These are phyloP conservation scores for Gymnoscopelus braueri DNA, from an alignment of 2,797 vertebrate genomes.

Conservation along the genomic window DNA sequence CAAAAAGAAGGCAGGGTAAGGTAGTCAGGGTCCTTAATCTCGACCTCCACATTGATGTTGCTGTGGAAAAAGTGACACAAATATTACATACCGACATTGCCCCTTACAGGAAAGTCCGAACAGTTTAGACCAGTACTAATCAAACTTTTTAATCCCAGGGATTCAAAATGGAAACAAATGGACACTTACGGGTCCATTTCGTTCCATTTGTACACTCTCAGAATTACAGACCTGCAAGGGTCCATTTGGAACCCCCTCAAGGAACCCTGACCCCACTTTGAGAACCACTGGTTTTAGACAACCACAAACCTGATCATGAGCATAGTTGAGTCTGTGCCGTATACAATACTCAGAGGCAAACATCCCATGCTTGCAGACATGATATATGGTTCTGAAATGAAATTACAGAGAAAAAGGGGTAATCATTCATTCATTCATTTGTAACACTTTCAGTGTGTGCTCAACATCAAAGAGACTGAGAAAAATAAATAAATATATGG, in stretches of 20 bases:
- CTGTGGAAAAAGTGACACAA: conserved; percentile 50
- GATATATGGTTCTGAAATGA: conserved; percentile 60
- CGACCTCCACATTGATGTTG: conserved; percentile 60
- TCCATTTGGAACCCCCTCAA: too few species aligned
- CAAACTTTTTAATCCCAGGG: too few species aligned
- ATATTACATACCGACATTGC: conserved; percentile 1
- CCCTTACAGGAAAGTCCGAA: not conserved
- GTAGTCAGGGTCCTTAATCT: conserved; percentile 76
- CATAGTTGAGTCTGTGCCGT: conserved; percentile 59
- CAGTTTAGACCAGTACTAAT: too few species aligned
- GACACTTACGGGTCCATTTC: too few species aligned
- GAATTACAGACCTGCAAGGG: too few species aligned
- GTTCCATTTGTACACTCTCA: too few species aligned
- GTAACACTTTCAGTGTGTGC: too few species aligned
- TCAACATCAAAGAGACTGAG: not conserved
- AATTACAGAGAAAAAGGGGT: not conserved
- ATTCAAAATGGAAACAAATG: too few species aligned
- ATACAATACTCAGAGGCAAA: conserved; percentile 66
- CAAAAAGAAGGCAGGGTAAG: conserved; percentile 75
- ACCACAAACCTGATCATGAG: conserved; percentile 72
- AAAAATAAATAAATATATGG: not conserved
- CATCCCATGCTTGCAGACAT: conserved; percentile 75
- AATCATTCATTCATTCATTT: not conserved
- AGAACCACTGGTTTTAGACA: not conserved
- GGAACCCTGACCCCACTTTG: too few species aligned